Percentiles rank a stretch among this genome's conserved stretches.
phyloP scores from a whole-genome alignment of 2,888 invertebrate species.

The Lasioglossum lativentre region DNA sequence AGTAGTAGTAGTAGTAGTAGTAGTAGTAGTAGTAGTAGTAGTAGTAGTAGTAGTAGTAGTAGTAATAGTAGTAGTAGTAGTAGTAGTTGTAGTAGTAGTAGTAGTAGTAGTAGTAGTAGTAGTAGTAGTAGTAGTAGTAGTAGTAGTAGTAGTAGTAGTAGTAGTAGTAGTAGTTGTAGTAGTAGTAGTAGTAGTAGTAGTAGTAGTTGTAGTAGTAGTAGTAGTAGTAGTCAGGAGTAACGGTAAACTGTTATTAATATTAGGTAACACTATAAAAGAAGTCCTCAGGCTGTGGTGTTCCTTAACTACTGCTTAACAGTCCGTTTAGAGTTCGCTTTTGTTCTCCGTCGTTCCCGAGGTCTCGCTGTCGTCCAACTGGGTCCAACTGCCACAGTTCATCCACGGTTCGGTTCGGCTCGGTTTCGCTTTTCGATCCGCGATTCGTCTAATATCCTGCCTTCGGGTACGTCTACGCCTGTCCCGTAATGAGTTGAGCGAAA shows the following conservation, averaged over 20 bases:
- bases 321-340: conserved; percentile 12
- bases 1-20: neutral
- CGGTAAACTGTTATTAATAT: conserved; percentile 63
- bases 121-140: conserved; percentile 69
- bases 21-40: conserved; percentile 49
- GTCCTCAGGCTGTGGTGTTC: conserved; percentile 48
- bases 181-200: neutral
- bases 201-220: conserved; percentile 63
- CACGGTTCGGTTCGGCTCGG: neutral
- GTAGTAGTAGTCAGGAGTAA: conserved; percentile 62
- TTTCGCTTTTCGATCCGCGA: neutral
- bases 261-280: conserved; percentile 66
- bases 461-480: neutral
- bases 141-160: conserved; percentile 44
- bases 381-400: neutral
- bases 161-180: neutral
- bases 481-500: neutral
- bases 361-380: conserved; percentile 3
- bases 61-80: neutral
- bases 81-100: neutral
- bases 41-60: conserved; percentile 64
- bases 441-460: neutral
- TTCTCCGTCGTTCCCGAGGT: neutral
- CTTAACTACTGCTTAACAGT: conserved; percentile 27
- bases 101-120: conserved; percentile 32